These are phyloP conservation scores for Dinocampus coccinellae DNA, from an alignment of 2,888 invertebrate genomes.

Conservation along the genomic window DNA sequence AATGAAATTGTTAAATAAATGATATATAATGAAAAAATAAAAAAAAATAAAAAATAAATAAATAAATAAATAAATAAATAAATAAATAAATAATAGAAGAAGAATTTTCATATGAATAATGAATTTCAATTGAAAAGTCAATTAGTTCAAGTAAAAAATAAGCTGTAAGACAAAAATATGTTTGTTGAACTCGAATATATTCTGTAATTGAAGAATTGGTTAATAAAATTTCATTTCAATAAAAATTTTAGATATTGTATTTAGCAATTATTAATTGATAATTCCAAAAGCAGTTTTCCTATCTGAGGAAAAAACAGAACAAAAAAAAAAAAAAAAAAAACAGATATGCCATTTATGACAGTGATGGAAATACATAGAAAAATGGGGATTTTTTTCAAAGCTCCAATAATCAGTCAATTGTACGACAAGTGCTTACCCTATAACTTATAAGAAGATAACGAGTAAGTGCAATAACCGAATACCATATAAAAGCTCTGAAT, in stretches of 20 bases:
- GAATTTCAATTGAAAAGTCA: not conserved
- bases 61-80: too few species aligned
- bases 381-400: constrained; percentile 11
- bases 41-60: too few species aligned
- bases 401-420: constrained; percentile 43
- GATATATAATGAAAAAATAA: too few species aligned
- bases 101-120: not conserved
- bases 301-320: constrained; percentile 16
- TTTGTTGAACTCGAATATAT: not conserved
- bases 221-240: not conserved
- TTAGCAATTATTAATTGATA: not conserved
- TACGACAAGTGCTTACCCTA: constrained; percentile 66
- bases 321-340: constrained; percentile 27
- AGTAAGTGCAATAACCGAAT: constrained; percentile 62
- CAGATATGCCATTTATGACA: constrained; percentile 47
- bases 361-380: constrained; percentile 31
- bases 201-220: not conserved
- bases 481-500: constrained; percentile 40
- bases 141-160: too few species aligned
- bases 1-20: not conserved
- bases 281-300: constrained; percentile 1
- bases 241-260: not conserved
- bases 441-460: constrained; percentile 63
- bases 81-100: not conserved
- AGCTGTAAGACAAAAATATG: too few species aligned